Evolutionary conservation across 2,113 vertebrate species (phyloP).

Genomic region (Tachycineta bicolor): DNA sequence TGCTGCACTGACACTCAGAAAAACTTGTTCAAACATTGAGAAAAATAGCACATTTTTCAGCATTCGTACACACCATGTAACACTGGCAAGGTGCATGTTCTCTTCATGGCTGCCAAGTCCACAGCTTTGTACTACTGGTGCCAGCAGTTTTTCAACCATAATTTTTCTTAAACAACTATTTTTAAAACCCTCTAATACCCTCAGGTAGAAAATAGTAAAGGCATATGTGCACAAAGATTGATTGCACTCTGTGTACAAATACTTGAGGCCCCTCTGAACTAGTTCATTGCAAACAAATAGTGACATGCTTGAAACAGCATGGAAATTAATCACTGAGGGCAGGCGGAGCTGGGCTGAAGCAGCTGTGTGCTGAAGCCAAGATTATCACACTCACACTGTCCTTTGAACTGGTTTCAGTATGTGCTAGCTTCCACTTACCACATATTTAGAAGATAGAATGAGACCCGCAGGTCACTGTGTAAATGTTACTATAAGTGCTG

Average conservation of each 20-base stretch:
- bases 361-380: background rate
- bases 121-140: background rate
- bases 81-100: background rate
- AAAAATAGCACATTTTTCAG: background rate
- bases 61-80: background rate
- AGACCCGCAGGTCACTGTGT: background rate
- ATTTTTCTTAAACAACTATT: background rate
- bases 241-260: background rate
- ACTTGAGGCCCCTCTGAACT: background rate
- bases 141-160: background rate
- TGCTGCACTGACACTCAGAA: background rate
- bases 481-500: background rate
- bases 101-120: background rate
- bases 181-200: background rate
- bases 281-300: background rate
- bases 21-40: background rate
- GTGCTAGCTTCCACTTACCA: background rate
- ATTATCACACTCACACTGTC: background rate
- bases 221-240: background rate
- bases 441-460: background rate
- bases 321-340: background rate
- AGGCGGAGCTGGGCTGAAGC: background rate
- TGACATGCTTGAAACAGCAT: fast-evolving
- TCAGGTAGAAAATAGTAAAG: background rate
- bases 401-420: background rate